Base-by-base conservation (phyloP, 2,113 vertebrate genomes). In the Natator depressus region DNA sequence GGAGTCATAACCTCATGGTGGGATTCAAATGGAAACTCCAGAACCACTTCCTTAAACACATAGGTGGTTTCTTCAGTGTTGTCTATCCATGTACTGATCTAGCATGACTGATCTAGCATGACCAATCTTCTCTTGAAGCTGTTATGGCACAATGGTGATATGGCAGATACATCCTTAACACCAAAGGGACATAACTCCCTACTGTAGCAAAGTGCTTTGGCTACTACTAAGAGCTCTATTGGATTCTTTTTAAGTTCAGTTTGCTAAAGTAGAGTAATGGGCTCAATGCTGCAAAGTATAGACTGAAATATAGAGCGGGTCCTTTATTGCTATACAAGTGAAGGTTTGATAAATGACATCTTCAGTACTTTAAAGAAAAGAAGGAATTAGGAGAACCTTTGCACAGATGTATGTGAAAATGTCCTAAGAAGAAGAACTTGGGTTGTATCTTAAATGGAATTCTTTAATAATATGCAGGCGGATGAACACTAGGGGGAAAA, bases 321-420 rank as follows among this genome's bases (percentile, higher is more conserved):
- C 5, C 87, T n/a, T 20, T 85, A 92, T 1, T 93, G 12, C 38
- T 90, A 81, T 3, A 83, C 46, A 7, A 4, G 8, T 35, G 47
- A 3, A 1, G 5, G 78, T 90, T 65, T 87, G 35, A 10, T 54
- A 89, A 81, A 49, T 76, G 80, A 69, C 8, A 31, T 81, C 47
- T 78, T 55, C 50, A n/a, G 59, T 57, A 72, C 46, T 95, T 76
- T 49, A 55, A 47, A 76, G 20, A 91, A 95, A 0, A 3, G 84
- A 97, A 93, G 82, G 29, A 89, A 42, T 0, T 7, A 88, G 76
- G 35, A 88, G 51, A n/a, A 69, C 65, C 17, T 69, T 69, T 69
- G 65, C 65, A 84, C 10, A 96, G 94, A 93, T 90, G 84, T 94
- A 65, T 81, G 85, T 93, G 88, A 59, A 91, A 95, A 93, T 0